Base-by-base conservation (phyloP, 2,797 vertebrate species). In the Sebastes nivosus region DNA sequence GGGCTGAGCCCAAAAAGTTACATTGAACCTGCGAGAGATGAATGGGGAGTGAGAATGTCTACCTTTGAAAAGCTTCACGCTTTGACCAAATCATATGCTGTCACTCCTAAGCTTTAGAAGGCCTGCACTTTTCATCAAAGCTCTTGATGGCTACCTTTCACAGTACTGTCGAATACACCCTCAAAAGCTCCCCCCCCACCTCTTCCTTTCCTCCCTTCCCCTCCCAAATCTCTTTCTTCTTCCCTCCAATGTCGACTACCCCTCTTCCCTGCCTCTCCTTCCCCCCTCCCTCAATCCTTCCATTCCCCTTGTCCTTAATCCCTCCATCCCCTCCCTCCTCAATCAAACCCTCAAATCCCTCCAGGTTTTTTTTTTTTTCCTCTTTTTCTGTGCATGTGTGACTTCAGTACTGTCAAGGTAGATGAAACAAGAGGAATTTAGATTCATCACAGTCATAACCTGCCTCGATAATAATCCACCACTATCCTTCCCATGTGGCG, bases 81-180 rank as follows among this genome's bases (percentile, higher is more conserved):
- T 95, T 95, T 94, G 94, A 95, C 93, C 93, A 95, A 95, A 95
- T 95, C 94, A 95, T 95, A 95, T 93, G 94, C 94, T 95, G 94
- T 95, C 94, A 94, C 90, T 93, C 89, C 88, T 92, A 93, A 94
- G 93, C 93, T 93, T 95, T 89, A 89, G 93, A 93, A 94, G 93
- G 92, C 88, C 93, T 94, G 93, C 93, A 94, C 93, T 94, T 95
- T 94, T 94, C 94, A 94, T 95, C 94, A 95, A 95, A 94, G 93
- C 90, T 80, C 88, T 92, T 93, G 93, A 95, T 94, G 93, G 94
- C 92, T 95, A 94, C 94, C 94, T 95, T 95, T 94, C 94, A 94
- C 91, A 92, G 87, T 64, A 82, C 89, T 92, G 93, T 93, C 82
- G 92, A 93, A 95, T 93, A 91, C 90, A 93, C 89, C 92, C 93